Percentiles rank a stretch among this genome's conserved stretches.
phyloP scores from a whole-genome alignment of 2,113 vertebrate genomes.

The Leptobrachium leishanense region DNA sequence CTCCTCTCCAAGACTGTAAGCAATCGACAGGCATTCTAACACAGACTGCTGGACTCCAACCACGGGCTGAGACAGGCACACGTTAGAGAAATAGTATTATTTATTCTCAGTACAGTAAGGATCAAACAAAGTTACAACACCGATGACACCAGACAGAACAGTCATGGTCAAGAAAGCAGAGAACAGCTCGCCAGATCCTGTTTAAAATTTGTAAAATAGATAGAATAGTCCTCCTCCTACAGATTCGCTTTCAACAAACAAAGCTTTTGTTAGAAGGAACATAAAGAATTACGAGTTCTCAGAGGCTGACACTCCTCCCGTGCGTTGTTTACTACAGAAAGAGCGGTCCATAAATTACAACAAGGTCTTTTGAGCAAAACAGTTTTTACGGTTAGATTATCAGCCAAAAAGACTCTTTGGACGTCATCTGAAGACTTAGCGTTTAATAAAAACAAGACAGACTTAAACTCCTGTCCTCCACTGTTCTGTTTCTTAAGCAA shows the following conservation, averaged over 20 bases:
- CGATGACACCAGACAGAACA: too few relatives aligned
- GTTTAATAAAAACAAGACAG: too few relatives aligned
- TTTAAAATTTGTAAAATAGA: background rate
- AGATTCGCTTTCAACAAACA: constrained; percentile 3
- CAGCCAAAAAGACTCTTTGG: too few relatives aligned
- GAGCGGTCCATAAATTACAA: background rate
- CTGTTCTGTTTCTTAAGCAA: too few relatives aligned
- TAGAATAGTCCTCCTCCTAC: constrained; percentile 14
- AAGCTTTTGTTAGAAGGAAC: constrained; percentile 12
- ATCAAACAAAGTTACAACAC: too few relatives aligned
- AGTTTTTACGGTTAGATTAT: too few relatives aligned
- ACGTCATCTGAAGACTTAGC: too few relatives aligned
- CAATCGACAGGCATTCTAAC: constrained; percentile 86
- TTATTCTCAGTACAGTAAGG: too few relatives aligned
- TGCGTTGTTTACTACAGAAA: constrained; percentile 6
- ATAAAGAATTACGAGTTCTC: background rate
- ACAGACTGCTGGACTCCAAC: constrained; percentile 79
- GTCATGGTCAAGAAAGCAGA: too few relatives aligned
- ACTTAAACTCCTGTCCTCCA: too few relatives aligned
- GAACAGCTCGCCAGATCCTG: too few relatives aligned
- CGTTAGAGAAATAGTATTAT: background rate
- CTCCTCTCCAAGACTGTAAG: constrained; percentile 78
- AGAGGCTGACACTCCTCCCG: constrained; percentile 8
- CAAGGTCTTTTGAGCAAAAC: too few relatives aligned
- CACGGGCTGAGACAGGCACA: constrained; percentile 67